Evolutionary conservation across 2,797 vertebrate genomes (phyloP).

Genomic region (Monodelphis domestica): DNA sequence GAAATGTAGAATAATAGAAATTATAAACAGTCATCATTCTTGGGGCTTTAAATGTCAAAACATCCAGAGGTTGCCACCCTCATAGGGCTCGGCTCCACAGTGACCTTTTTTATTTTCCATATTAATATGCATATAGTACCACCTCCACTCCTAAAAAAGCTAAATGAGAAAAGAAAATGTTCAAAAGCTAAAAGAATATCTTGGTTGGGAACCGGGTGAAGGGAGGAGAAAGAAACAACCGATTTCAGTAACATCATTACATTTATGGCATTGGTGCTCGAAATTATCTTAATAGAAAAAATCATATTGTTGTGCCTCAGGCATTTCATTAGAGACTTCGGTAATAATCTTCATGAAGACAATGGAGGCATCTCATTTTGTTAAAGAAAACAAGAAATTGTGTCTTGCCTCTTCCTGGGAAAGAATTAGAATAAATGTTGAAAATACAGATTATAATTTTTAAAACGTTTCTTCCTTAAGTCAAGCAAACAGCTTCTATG

Average conservation of each 20-base stretch:
- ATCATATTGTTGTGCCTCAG: slow-evolving; percentile 18
- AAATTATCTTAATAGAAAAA: slow-evolving; percentile 48
- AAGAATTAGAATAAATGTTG: slow-evolving; percentile 59
- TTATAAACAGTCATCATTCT: not conserved
- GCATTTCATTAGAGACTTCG: slow-evolving; percentile 42
- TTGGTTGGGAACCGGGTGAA: not conserved
- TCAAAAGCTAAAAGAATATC: slow-evolving; percentile 3
- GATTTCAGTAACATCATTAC: slow-evolving; percentile 13
- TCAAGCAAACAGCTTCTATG: slow-evolving; percentile 27
- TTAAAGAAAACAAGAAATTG: slow-evolving; percentile 58
- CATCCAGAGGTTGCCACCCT: not conserved
- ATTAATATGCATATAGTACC: not conserved
- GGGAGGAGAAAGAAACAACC: not conserved
- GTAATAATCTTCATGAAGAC: slow-evolving; percentile 14
- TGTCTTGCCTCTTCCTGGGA: slow-evolving; percentile 19
- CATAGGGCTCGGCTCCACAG: not conserved
- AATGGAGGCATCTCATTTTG: slow-evolving; percentile 32
- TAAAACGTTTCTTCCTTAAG: slow-evolving; percentile 4
- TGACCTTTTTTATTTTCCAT: not conserved
- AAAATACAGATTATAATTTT: slow-evolving; percentile 47
- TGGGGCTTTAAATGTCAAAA: not conserved
- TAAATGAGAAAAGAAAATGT: slow-evolving; percentile 10
- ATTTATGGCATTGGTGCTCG: slow-evolving; percentile 1
- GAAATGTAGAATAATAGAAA: not conserved
- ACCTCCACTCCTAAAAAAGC: not conserved